Conservation (phyloP, 2,797 vertebrate genomes). For the Catamblyrhynchus diadema region DNA sequence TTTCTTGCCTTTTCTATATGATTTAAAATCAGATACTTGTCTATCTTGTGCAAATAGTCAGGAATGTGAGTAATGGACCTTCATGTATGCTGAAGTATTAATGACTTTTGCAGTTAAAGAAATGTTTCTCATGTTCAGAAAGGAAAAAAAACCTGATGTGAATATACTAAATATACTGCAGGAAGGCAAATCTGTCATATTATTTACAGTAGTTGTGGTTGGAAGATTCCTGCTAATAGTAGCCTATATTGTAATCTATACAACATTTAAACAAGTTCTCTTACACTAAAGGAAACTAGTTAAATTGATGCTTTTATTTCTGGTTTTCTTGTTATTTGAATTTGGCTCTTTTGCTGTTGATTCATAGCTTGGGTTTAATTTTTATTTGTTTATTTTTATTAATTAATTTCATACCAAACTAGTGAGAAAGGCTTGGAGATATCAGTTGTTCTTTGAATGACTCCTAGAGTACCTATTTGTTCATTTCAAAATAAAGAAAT, state of each 20-base stretch:
- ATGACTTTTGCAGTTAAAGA: neutral
- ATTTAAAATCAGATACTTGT: neutral
- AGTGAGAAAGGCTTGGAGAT: neutral
- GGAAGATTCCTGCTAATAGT: neutral
- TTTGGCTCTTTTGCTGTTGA: neutral
- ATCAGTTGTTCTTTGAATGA: neutral
- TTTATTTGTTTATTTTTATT: no score
- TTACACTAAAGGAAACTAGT: neutral
- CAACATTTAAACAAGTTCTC: neutral
- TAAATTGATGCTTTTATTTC: neutral
- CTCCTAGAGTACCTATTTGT: neutral
- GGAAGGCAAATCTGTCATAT: neutral
- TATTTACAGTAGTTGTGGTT: neutral
- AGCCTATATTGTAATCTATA: neutral
- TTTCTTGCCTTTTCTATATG: neutral
- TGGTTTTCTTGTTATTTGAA: neutral
- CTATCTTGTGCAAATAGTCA: neutral
- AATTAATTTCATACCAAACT: neutral
- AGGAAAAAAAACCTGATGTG: neutral
- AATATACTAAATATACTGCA: neutral
- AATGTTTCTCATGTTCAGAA: neutral
- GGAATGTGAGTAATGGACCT: neutral
- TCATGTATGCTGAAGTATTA: neutral
- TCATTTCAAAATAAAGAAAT: neutral
- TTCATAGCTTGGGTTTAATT: rapidly evolving